These are phyloP conservation scores for Ostrea edulis DNA, from an alignment of 1,140 invertebrate genomes.

Conservation along the genomic window DNA sequence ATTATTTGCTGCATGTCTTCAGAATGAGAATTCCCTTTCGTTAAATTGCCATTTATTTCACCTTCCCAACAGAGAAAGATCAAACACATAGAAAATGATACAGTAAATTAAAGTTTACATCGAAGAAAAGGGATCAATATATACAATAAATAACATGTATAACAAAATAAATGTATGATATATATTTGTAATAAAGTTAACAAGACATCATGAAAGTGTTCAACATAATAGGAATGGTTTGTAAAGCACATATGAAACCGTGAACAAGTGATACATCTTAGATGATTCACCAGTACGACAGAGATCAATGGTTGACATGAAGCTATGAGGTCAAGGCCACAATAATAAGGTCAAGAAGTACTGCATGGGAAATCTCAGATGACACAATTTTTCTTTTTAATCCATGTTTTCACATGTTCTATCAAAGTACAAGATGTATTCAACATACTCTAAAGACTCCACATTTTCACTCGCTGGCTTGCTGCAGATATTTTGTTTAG, in stretches of 20 bases:
- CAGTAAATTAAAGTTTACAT: background rate
- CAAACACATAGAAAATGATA: background rate
- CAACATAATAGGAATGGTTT: background rate
- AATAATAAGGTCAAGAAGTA: background rate
- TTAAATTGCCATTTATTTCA: conserved; percentile 11
- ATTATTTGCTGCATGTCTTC: background rate
- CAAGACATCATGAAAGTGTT: background rate
- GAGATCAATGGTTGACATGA: conserved; percentile 34
- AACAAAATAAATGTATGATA: background rate
- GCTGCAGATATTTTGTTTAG: background rate
- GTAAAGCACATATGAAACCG: conserved; percentile 30
- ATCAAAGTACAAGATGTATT: conserved; percentile 29
- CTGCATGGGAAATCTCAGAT: background rate
- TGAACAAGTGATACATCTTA: conserved; percentile 9
- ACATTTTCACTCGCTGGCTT: conserved; percentile 15
- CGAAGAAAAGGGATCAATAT: background rate
- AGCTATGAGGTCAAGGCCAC: conserved; percentile 20
- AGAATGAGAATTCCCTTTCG: background rate
- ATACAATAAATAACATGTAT: conserved; percentile 38
- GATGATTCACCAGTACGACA: background rate
- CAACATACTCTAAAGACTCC: conserved; percentile 15
- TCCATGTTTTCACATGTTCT: conserved; percentile 40
- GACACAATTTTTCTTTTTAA: background rate
- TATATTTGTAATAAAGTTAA: conserved; percentile 18
- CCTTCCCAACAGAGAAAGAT: background rate